Evolutionary conservation across 2,113 vertebrate species (phyloP).

Genomic region (Podarcis muralis): DNA sequence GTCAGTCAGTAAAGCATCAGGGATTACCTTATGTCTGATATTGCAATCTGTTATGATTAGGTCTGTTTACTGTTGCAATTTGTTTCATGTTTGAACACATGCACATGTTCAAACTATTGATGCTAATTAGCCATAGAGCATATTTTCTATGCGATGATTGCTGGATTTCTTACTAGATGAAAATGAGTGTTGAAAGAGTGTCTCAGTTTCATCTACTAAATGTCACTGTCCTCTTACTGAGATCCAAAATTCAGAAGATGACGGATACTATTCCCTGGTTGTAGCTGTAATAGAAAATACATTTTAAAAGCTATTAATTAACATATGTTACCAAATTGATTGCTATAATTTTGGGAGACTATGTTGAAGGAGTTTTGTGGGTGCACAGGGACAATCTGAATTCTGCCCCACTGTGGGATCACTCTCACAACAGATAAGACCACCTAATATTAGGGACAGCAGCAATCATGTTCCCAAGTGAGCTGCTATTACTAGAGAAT

Average conservation of each 20-base stretch:
- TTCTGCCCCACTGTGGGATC: background rate
- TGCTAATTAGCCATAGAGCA: background rate
- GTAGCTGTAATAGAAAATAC: constrained; percentile 8
- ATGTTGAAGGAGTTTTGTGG: background rate
- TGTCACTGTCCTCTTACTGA: background rate
- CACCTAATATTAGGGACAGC: background rate
- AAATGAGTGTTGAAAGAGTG: background rate
- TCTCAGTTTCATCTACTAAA: background rate
- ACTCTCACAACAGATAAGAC: background rate
- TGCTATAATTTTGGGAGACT: background rate
- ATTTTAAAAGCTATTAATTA: background rate
- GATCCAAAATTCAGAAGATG: background rate
- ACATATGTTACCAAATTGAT: too few species aligned
- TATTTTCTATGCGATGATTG: background rate
- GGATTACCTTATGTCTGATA: constrained; percentile 2
- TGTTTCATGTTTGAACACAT: background rate
- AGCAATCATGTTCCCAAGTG: background rate
- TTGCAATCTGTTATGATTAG: constrained; percentile 8
- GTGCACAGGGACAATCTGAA: background rate
- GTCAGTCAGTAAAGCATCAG: background rate
- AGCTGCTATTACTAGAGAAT: background rate
- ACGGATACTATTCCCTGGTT: background rate
- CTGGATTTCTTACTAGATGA: constrained; percentile 12
- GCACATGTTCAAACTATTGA: background rate
- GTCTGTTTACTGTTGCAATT: background rate